A percentile compares a stretch with the other conserved stretches of the same genome.
Conservation (phyloP, 2,888 invertebrate species). For the Falcaria lacertinaria region DNA sequence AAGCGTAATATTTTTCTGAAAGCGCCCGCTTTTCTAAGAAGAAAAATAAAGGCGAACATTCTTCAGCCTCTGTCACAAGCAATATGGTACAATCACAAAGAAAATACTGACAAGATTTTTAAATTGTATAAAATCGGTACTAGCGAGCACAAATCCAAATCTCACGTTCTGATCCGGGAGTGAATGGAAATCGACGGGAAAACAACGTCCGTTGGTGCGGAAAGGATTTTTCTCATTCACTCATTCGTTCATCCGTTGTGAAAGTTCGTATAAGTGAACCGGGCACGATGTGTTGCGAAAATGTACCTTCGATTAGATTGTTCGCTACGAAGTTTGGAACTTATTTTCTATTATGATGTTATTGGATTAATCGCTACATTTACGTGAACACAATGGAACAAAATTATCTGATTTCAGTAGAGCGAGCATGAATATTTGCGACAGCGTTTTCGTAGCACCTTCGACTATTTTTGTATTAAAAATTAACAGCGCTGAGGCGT, state of each 20-base stretch:
- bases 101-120: conserved; percentile 9
- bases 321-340: conserved; percentile 29
- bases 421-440: no score
- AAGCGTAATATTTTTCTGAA: neutral
- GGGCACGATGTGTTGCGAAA: conserved; percentile 12
- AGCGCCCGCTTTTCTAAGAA: neutral
- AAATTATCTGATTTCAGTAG: neutral
- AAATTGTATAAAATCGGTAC: conserved; percentile 21
- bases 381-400: neutral
- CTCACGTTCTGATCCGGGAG: conserved; percentile 21
- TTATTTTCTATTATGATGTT: conserved; percentile 30
- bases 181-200: conserved; percentile 49
- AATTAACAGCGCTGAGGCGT: no score
- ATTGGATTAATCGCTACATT: conserved; percentile 37
- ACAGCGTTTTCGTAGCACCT: no score
- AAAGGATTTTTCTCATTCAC: conserved; percentile 41
- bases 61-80: neutral
- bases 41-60: neutral
- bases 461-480: no score
- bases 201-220: conserved; percentile 36
- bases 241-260: conserved; percentile 23
- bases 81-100: neutral
- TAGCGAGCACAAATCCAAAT: conserved; percentile 19
- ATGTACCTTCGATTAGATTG: conserved; percentile 37
- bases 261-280: conserved; percentile 1